phyloP scores from a whole-genome alignment of 2,888 invertebrate species.

The Orthonevra nobilis region DNA sequence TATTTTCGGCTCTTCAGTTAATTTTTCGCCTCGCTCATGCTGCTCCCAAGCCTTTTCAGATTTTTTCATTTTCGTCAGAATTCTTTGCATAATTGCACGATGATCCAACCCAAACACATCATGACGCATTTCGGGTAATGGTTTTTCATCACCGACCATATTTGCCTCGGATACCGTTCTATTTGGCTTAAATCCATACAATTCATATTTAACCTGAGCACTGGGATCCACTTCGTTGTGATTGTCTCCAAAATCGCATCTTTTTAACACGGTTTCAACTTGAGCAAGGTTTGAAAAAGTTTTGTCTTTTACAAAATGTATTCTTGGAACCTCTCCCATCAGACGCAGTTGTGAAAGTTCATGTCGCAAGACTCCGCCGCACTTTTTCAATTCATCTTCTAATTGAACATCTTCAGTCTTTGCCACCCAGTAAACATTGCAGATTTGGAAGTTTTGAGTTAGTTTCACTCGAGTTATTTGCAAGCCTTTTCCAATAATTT shows the following conservation, averaged over 20 bases:
- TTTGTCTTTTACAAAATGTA: constrained; percentile 87
- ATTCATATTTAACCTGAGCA: constrained; percentile 73
- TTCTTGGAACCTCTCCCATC: constrained; percentile 88
- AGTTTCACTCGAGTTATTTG: constrained; percentile 88
- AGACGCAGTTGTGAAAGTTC: constrained; percentile 87
- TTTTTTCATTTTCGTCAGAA: constrained; percentile 81
- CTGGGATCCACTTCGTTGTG: constrained; percentile 80
- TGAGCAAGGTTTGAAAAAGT: constrained; percentile 82
- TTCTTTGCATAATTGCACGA: constrained; percentile 83
- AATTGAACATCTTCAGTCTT: constrained; percentile 80
- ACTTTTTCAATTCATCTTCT: constrained; percentile 82
- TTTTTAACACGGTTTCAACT: constrained; percentile 83
- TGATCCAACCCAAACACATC: constrained; percentile 87
- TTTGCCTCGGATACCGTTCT: no score
- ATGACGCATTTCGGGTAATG: constrained; percentile 86
- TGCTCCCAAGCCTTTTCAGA: constrained; percentile 82
- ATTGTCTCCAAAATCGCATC: constrained; percentile 87
- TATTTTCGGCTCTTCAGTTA: not conserved
- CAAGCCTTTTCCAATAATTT: constrained; percentile 84
- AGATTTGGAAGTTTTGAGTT: constrained; percentile 83
- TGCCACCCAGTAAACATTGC: constrained; percentile 88
- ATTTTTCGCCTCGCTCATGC: constrained; percentile 3
- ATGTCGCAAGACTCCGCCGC: constrained; percentile 84
- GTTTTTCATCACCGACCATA: constrained; percentile 74
- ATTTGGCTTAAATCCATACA: no score